Percentiles rank a stretch among this genome's conserved stretches.
phyloP scores from a whole-genome alignment of 2,113 vertebrate genomes.

The Nothocercus nigrocapillus region DNA sequence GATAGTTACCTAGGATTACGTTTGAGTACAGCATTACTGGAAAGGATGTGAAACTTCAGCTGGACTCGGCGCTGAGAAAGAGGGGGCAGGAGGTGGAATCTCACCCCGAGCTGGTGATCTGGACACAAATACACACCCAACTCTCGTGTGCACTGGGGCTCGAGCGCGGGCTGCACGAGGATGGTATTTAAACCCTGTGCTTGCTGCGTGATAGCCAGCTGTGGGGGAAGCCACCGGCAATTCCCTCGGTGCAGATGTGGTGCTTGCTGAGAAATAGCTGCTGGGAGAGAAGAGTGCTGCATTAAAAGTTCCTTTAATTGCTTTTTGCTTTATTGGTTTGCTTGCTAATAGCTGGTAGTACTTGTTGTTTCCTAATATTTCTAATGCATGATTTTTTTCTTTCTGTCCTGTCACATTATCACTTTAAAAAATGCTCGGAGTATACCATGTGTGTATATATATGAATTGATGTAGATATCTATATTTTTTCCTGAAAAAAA shows the following conservation, averaged over 20 bases:
- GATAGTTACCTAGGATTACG: too few relatives aligned
- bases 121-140: not conserved
- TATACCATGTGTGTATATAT: not conserved
- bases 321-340: not conserved
- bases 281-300: not conserved
- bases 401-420: not conserved
- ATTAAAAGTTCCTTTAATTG: not conserved
- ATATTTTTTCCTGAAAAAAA: not conserved
- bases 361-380: not conserved
- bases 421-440: not conserved
- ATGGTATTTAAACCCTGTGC: not conserved
- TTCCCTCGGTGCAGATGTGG: not conserved
- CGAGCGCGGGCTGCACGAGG: not conserved
- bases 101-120: not conserved
- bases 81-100: not conserved
- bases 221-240: not conserved
- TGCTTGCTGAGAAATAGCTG: not conserved
- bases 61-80: not conserved
- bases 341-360: not conserved
- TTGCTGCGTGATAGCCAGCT: not conserved
- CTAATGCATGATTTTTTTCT: not conserved
- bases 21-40: not conserved
- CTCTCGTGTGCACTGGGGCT: not conserved
- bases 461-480: too few relatives aligned
- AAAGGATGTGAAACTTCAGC: not conserved